phyloP scores from a whole-genome alignment of 2,113 vertebrate species.

The Mobula hypostoma region DNA sequence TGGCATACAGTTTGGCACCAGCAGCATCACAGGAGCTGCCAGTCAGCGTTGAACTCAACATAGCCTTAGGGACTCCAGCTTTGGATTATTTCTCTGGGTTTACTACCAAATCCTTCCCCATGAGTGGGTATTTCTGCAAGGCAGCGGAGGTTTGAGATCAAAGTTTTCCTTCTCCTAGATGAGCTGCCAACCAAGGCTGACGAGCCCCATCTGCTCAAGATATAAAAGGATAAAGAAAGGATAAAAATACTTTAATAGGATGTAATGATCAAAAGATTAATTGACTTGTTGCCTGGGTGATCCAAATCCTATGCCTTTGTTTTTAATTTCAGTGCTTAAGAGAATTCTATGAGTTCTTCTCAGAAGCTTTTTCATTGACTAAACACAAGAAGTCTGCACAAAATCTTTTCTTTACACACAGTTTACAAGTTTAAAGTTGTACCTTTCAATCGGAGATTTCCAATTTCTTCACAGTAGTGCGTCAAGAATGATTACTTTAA shows the following conservation, averaged over 20 bases:
- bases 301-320: not conserved
- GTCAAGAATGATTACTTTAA: not conserved
- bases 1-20: too few species aligned
- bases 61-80: too few species aligned
- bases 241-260: not conserved
- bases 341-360: not conserved
- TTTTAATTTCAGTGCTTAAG: not conserved
- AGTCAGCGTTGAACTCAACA: too few species aligned
- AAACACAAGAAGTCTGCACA: not conserved
- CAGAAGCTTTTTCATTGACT: not conserved
- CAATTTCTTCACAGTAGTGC: not conserved
- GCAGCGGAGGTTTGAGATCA: too few species aligned
- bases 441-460: not conserved
- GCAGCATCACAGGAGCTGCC: too few species aligned
- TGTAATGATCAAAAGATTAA: not conserved
- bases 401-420: not conserved
- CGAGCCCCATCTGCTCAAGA: too few species aligned
- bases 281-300: not conserved
- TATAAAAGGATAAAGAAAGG: not conserved
- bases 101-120: too few species aligned
- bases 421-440: not conserved
- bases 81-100: too few species aligned
- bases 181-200: too few species aligned
- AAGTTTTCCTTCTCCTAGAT: too few species aligned
- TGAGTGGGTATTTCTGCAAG: too few species aligned